Evolutionary conservation across 2,113 vertebrate species (phyloP), one percentile per base, ranked within the genome.

Genomic region (Mellivora capensis): DNA sequence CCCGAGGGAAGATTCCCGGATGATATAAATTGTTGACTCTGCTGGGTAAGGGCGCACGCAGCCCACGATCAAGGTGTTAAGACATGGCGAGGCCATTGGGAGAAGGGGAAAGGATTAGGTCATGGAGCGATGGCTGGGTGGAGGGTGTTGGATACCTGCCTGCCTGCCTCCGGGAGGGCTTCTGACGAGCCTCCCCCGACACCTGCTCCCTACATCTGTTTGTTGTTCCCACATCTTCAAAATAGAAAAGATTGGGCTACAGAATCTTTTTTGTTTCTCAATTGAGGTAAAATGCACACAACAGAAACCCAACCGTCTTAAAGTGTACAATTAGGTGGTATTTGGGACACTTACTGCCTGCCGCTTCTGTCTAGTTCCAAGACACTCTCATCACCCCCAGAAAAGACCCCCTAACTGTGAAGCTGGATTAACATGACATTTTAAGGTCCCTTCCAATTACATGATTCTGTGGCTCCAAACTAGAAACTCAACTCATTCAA

Each of bases 1-100:
- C 10, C 17, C 0, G 6, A 59, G 29, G 42, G 89, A 49, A 80
- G 34, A 13, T 6, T 76, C 21, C 0, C 31, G 17, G 13, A 71
- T 5, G 34, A 20, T 18, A 31, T 7, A 17, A 59, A 62, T 17
- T 57, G 57, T 69, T 3, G 0, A 72, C 61, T 74, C 37, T 14
- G 59, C 34, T 7, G 27, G 74, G 47, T 20, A 39, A 13, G 47
- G 27, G 4, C 7, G 9, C 18, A 21, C 9, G 34, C 44, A 15
- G 23, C 59, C 31, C 3, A 0, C 27, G 31, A 29, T 25, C 4
- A 18, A 6, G 23, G 18, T 31, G 86, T 72, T 5, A 15, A 2
- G 29, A 37, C 27, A 1, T 3, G 3, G 39, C 0, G 11, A 64
- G 61, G 64, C n/a, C 1, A 0, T 0, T 1, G 23, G 31, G n/a